Conservation (phyloP, 2,113 vertebrate genomes). For the Fregetta grallaria region DNA sequence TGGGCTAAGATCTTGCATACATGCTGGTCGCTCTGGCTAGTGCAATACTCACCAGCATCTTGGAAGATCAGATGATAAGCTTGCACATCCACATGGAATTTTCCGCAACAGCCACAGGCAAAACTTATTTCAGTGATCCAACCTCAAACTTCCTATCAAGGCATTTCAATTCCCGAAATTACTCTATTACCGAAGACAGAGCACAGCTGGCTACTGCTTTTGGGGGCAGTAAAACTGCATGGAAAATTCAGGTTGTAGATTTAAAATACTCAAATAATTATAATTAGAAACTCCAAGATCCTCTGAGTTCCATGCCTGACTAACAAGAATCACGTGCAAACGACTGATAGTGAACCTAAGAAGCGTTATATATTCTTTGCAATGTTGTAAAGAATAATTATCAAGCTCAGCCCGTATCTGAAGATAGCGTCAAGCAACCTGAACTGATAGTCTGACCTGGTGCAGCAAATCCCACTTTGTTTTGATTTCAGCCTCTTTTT, state of each 20-base stretch:
- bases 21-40: not conserved
- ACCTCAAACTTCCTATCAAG: constrained; percentile 29
- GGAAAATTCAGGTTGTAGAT: not conserved
- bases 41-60: not conserved
- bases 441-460: not conserved
- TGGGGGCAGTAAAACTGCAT: not conserved
- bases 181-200: not conserved
- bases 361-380: not conserved
- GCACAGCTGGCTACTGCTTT: not conserved
- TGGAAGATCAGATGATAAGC: constrained; percentile 15
- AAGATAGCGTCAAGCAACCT: not conserved
- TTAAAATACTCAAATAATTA: not conserved
- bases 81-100: constrained; percentile 49
- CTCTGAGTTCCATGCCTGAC: not conserved
- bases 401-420: not conserved
- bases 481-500: not conserved
- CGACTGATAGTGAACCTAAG: not conserved
- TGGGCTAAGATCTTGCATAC: not conserved
- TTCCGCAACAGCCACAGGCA: not conserved
- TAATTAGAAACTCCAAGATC: not conserved
- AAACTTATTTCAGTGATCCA: constrained; percentile 7
- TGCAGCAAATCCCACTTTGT: not conserved
- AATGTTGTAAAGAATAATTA: not conserved
- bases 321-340: not conserved
- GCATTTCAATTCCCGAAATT: not conserved